Evolutionary conservation across 2,888 invertebrate genomes (phyloP).

Genomic region (Ennomos erosarius): DNA sequence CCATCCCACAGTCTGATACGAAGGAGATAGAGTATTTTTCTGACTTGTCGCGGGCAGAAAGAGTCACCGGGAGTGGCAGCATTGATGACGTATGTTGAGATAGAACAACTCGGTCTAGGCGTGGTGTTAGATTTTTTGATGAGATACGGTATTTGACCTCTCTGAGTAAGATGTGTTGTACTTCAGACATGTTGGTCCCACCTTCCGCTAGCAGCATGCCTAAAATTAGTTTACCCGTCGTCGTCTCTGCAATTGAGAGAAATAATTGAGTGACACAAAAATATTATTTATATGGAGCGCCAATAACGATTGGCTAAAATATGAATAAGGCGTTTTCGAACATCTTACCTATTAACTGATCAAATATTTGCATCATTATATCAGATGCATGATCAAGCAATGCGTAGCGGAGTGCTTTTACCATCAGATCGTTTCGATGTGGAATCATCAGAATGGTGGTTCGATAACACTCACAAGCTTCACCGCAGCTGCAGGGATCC

Average conservation of each 20-base stretch:
- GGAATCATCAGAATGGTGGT: conserved; percentile 68
- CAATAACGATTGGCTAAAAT: too few species aligned
- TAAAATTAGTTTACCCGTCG: conserved; percentile 69
- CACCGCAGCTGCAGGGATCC: conserved; percentile 74
- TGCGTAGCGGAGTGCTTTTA: conserved; percentile 69
- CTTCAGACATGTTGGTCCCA: conserved; percentile 68
- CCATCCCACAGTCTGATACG: conserved; percentile 77
- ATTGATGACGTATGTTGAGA: conserved; percentile 61
- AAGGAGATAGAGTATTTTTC: conserved; percentile 71
- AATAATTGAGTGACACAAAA: not conserved
- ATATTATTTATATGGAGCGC: too few species aligned
- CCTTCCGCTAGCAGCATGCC: conserved; percentile 69
- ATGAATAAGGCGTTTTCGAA: not conserved
- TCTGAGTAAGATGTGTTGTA: conserved; percentile 66
- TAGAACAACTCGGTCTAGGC: conserved; percentile 59
- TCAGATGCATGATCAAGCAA: conserved; percentile 70
- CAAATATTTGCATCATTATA: conserved; percentile 71
- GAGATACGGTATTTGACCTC: conserved; percentile 61
- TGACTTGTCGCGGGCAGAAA: conserved; percentile 56
- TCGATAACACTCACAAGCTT: conserved; percentile 74
- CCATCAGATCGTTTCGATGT: conserved; percentile 73
- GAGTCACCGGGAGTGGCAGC: conserved; percentile 61
- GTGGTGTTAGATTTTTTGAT: conserved; percentile 59
- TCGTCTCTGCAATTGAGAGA: conserved; percentile 59
- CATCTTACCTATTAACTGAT: conserved; percentile 64